Base-by-base conservation (phyloP, 2,888 invertebrate species). In the Plemyria rubiginata region DNA sequence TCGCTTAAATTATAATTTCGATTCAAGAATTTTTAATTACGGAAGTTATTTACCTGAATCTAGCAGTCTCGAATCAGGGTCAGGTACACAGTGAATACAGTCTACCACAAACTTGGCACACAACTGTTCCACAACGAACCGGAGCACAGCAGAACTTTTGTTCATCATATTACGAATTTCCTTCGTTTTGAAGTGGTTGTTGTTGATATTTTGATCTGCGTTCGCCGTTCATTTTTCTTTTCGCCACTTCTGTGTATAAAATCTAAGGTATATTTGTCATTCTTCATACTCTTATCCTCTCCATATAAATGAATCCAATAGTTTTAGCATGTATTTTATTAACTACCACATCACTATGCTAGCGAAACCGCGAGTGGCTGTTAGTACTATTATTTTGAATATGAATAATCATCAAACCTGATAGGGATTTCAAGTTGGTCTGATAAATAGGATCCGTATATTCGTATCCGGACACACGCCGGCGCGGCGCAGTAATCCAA, bases 71-170 rank as follows among this genome's bases (percentile, higher is more conserved):
- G 13, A 45, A 45, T 45, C 54, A 54, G 32, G 13, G 15, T 12
- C 29, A 54, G 54, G 43, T 45, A 54, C n/a, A 28, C 16, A 45
- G 45, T 48, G 48, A 28, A 28, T 54, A 45, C 54, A 54, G 38
- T 46, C 36, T 32, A 45, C 54, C 54, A 13, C 54, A 54, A 54
- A 54, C 43, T 54, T 54, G 54, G 54, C 54, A 54, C 32, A 54
- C 43, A 12, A 54, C 54, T 45, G 54, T 45, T 54, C 15, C 43
- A 54, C 43, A 54, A 15, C 32, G 32, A 54, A 54, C 29, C 15
- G 12, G 54, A 32, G 12, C 54, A 45, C 13, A 43, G 54, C 43
- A 15, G 15, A 43, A 54, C 54, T 54, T 54, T 54, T 45, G 54
- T 54, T 15, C 15, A 16, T 16, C 4, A 16, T 38, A 11, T 38